A percentile compares a stretch with the other conserved stretches of the same genome.
These are phyloP conservation scores for Papilio protenor DNA, from an alignment of 2,888 invertebrate genomes.

Conservation along the genomic window DNA sequence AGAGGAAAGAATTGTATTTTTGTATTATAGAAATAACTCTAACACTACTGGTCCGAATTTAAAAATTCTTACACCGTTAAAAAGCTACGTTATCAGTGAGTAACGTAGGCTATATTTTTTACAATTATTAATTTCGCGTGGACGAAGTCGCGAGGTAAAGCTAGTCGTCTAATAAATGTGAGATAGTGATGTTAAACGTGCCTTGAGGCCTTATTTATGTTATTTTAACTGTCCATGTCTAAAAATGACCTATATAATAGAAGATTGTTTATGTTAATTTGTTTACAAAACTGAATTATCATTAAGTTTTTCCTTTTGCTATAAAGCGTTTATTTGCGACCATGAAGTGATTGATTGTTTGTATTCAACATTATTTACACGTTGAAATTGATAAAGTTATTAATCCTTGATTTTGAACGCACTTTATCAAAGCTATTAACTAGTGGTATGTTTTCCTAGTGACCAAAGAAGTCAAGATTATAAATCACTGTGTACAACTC, in stretches of 20 bases:
- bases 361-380: not conserved
- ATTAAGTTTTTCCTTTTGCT: not conserved
- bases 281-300: slow-evolving; percentile 11
- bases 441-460: not conserved
- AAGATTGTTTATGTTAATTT: not conserved
- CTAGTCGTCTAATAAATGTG: too few species aligned
- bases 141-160: too few species aligned
- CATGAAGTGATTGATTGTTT: not conserved
- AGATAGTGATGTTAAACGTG: not conserved
- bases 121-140: too few species aligned
- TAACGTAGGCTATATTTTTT: too few species aligned
- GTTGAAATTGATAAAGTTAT: not conserved
- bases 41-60: too few species aligned
- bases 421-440: not conserved
- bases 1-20: too few species aligned
- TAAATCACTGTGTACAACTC: not conserved
- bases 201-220: not conserved
- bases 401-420: slow-evolving; percentile 10
- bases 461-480: not conserved
- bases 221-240: not conserved
- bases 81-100: too few species aligned
- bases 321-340: not conserved
- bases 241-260: not conserved
- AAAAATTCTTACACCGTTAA: too few species aligned
- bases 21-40: too few species aligned